Percentiles rank a stretch among this genome's conserved stretches.
These are phyloP conservation scores for Microcebus griseorufus DNA, from an alignment of 2,113 vertebrate species.

Conservation along the genomic window DNA sequence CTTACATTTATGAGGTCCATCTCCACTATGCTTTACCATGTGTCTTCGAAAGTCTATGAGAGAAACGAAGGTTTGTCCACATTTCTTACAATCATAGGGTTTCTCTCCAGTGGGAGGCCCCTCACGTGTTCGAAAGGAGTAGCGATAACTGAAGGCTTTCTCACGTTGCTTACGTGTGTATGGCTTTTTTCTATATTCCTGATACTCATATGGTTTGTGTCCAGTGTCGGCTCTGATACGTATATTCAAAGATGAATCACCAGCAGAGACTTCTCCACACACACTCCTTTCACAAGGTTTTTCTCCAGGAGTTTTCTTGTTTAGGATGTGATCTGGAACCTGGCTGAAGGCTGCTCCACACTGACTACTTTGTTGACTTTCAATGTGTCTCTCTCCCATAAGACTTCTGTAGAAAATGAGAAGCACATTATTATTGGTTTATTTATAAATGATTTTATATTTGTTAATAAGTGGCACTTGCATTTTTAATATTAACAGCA, in stretches of 20 bases:
- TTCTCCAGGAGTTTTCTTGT: neutral
- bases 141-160: neutral
- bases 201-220: neutral
- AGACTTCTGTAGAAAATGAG: neutral
- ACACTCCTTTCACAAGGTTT: neutral
- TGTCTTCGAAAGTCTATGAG: neutral
- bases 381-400: neutral
- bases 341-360: neutral
- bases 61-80: neutral
- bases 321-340: neutral
- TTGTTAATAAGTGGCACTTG: neutral
- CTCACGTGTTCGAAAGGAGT: neutral
- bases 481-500: neutral
- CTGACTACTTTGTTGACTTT: neutral
- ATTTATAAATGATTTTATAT: neutral
- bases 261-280: neutral
- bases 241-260: neutral
- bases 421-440: neutral
- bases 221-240: neutral
- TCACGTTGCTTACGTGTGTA: neutral
- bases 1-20: neutral
- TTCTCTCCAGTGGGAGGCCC: neutral
- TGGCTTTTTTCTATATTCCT: neutral
- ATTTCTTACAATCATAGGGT: neutral
- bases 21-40: neutral